Conservation (phyloP, 2,888 invertebrate genomes). For the Brenthis daphne region DNA sequence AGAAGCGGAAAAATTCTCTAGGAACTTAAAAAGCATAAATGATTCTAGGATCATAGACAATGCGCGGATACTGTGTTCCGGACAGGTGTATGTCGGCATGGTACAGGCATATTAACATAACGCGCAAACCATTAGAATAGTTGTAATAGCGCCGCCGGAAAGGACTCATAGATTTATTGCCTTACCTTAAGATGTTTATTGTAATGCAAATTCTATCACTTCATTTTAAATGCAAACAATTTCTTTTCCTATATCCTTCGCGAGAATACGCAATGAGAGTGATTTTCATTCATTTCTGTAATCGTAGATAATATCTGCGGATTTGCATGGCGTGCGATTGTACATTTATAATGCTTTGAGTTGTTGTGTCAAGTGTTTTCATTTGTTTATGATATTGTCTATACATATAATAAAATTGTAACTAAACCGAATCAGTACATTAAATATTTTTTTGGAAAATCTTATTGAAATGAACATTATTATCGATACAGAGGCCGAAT, state of each 20-base stretch:
- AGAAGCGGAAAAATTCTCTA: slow-evolving; percentile 25
- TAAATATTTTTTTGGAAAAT: too few relatives aligned
- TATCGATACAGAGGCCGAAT: too few relatives aligned
- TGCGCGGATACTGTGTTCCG: slow-evolving; percentile 76
- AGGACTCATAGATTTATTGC: slow-evolving; percentile 53
- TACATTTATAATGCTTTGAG: slow-evolving; percentile 21
- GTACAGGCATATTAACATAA: slow-evolving; percentile 51
- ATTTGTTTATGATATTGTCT: neutral
- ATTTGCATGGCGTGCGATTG: slow-evolving; percentile 15
- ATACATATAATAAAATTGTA: too few relatives aligned
- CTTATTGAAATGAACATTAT: too few relatives aligned
- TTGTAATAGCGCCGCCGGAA: slow-evolving; percentile 43
- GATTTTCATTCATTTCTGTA: slow-evolving; percentile 39
- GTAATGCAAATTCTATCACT: slow-evolving; percentile 43
- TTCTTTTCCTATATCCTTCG: slow-evolving; percentile 45
- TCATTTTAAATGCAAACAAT: slow-evolving; percentile 44
- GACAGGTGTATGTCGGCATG: slow-evolving; percentile 63
- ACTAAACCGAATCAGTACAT: too few relatives aligned
- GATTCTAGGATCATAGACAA: slow-evolving; percentile 62
- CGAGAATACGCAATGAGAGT: slow-evolving; percentile 42
- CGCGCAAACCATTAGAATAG: slow-evolving; percentile 44
- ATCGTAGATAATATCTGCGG: slow-evolving; percentile 36
- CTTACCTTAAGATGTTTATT: slow-evolving; percentile 41
- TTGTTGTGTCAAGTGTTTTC: slow-evolving; percentile 4
- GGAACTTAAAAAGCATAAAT: slow-evolving; percentile 34